Percentiles rank a stretch among this genome's conserved stretches.
Conservation (phyloP, 2,113 vertebrate species). For the Cavia aperea region DNA sequence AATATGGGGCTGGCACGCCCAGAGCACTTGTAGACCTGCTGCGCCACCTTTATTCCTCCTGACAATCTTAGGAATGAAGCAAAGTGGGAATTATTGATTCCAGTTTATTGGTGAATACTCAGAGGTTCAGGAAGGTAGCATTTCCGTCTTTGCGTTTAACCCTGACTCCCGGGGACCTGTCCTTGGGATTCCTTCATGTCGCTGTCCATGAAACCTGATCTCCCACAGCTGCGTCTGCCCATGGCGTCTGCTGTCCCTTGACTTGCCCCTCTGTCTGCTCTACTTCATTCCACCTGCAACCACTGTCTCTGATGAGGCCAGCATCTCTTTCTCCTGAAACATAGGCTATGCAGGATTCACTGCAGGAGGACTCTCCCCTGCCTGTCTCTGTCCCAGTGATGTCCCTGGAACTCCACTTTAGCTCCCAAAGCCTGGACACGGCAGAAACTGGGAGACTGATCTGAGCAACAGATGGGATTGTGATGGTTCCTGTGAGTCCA, state of each 20-base stretch:
- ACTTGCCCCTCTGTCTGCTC: background rate
- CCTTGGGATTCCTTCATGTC: no score
- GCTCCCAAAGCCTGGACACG: background rate
- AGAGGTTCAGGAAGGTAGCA: background rate
- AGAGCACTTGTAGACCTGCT: background rate
- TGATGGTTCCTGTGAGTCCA: background rate
- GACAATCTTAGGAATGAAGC: background rate
- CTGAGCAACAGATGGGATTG: rapidly evolving
- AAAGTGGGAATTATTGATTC: background rate
- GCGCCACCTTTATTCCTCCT: background rate
- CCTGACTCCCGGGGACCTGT: background rate
- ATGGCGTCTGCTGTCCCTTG: background rate
- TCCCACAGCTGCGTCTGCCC: rapidly evolving
- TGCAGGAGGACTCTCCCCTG: no score
- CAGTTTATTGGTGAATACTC: background rate
- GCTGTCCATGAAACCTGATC: background rate
- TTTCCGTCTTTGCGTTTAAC: background rate
- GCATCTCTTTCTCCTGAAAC: background rate
- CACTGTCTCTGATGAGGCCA: background rate
- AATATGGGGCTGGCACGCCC: background rate
- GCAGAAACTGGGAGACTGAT: background rate
- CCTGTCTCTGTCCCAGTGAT: background rate
- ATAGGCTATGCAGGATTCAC: rapidly evolving
- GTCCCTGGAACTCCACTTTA: background rate
- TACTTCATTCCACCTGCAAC: background rate